A percentile compares a stretch with the other conserved stretches of the same genome.
phyloP scores from a whole-genome alignment of 2,797 vertebrate species.

The Ctenopoma kingsleyae region DNA sequence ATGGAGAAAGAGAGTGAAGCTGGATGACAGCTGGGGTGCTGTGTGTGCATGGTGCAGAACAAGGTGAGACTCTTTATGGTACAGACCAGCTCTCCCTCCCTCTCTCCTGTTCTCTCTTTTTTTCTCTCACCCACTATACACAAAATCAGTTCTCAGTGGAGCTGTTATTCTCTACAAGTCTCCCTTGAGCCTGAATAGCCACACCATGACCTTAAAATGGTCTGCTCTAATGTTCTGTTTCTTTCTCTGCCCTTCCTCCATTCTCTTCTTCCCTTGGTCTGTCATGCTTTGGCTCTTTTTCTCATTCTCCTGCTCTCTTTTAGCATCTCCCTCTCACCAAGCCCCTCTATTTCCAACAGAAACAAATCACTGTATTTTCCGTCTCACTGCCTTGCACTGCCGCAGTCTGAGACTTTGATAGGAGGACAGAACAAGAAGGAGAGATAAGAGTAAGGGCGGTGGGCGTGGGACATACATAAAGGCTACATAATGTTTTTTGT shows the following conservation, averaged over 20 bases:
- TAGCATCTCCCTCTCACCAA: conserved; percentile 55
- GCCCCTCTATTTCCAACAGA: conserved; percentile 78
- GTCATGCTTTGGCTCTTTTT: conserved; percentile 37
- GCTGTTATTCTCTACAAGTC: conserved; percentile 45
- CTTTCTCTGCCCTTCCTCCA: conserved; percentile 23
- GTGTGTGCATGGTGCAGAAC: conserved; percentile 83
- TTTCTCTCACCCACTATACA: conserved; percentile 36
- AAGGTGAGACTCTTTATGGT: conserved; percentile 74
- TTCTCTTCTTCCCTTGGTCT: conserved; percentile 25
- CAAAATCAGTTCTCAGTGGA: conserved; percentile 52
- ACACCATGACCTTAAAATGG: conserved; percentile 68
- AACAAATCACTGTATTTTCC: conserved; percentile 87
- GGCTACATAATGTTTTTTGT: conserved; percentile 66
- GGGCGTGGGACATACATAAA: conserved; percentile 53
- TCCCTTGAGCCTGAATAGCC: conserved; percentile 41
- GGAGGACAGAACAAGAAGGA: conserved; percentile 21
- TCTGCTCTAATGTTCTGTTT: conserved; percentile 36
- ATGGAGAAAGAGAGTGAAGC: conserved; percentile 65
- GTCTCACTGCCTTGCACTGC: conserved; percentile 78
- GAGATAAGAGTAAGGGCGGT: conserved; percentile 39
- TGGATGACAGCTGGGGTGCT: conserved; percentile 74
- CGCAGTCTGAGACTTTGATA: conserved; percentile 79
- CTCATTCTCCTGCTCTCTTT: conserved; percentile 34
- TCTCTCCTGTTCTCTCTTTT: neutral
- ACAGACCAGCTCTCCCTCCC: conserved; percentile 28